Percentiles rank a stretch among this genome's conserved stretches.
phyloP scores from a whole-genome alignment of 2,797 vertebrate species.

The Labroides dimidiatus region DNA sequence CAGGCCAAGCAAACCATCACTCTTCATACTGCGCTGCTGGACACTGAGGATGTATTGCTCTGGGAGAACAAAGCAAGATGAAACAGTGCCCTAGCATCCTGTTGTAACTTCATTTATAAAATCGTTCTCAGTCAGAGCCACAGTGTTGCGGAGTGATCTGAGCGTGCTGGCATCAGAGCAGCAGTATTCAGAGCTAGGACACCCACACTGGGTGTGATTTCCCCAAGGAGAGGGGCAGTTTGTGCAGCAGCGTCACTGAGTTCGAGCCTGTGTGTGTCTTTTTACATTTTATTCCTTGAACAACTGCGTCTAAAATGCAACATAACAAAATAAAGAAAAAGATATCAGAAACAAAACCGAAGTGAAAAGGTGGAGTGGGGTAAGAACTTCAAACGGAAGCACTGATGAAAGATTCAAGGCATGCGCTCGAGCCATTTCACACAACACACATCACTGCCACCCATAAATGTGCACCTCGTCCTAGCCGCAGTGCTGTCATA shows the following conservation, averaged over 20 bases:
- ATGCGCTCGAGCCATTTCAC: neutral
- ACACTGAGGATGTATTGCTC: constrained; percentile 36
- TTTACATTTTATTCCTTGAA: constrained; percentile 19
- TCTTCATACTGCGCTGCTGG: constrained; percentile 33
- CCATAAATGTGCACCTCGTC: constrained; percentile 18
- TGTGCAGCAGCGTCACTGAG: constrained; percentile 22
- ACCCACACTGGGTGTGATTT: constrained; percentile 57
- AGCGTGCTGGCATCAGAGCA: constrained; percentile 11
- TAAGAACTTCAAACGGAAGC: neutral
- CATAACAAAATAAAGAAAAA: constrained; percentile 1
- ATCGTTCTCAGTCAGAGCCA: constrained; percentile 24
- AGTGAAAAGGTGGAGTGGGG: constrained; percentile 5
- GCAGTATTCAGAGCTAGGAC: constrained; percentile 52
- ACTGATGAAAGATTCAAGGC: neutral
- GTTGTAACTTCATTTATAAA: constrained; percentile 44
- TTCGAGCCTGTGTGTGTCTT: constrained; percentile 27
- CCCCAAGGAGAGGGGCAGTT: constrained; percentile 46
- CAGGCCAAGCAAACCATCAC: constrained; percentile 21
- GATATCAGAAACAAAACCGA: neutral
- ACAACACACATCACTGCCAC: constrained; percentile 5
- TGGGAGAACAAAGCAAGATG: constrained; percentile 35
- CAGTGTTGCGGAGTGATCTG: constrained; percentile 28
- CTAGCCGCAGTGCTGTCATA: neutral
- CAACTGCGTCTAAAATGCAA: constrained; percentile 20
- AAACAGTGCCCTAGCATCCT: constrained; percentile 49